phyloP scores from a whole-genome alignment of 1,140 invertebrate species.

The Parasteatoda tepidariorum region DNA sequence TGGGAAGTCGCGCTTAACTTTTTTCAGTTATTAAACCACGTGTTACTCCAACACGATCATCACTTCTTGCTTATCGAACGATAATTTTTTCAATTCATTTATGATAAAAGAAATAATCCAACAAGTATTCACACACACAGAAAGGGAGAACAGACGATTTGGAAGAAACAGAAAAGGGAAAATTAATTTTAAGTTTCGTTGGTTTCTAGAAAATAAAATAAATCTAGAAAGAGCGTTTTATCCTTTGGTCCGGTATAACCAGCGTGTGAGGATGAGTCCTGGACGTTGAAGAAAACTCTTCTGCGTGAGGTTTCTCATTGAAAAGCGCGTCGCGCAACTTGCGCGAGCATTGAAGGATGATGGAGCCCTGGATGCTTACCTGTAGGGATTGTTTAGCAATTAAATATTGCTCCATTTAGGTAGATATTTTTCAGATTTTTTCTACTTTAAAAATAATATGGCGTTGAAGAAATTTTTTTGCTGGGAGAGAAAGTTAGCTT shows the following conservation, averaged over 20 bases:
- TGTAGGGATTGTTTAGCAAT: background rate
- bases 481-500: too few species aligned
- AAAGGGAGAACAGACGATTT: background rate
- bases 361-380: constrained; percentile 24
- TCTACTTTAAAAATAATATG: too few species aligned
- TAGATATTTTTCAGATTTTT: too few species aligned
- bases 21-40: background rate
- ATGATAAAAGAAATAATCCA: background rate
- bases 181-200: background rate
- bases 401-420: too few species aligned
- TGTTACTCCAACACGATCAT: background rate
- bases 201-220: background rate
- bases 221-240: too few species aligned
- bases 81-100: background rate
- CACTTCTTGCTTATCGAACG: background rate
- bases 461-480: too few species aligned
- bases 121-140: background rate
- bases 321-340: constrained; percentile 9
- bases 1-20: too few species aligned
- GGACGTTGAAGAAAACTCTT: background rate
- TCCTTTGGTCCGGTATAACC: constrained; percentile 46
- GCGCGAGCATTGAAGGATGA: constrained; percentile 19
- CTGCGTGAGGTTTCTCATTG: constrained; percentile 15
- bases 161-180: background rate
- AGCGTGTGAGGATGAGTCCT: constrained; percentile 35